Conservation (phyloP, 2,113 vertebrate species). For the Lepisosteus oculatus region DNA sequence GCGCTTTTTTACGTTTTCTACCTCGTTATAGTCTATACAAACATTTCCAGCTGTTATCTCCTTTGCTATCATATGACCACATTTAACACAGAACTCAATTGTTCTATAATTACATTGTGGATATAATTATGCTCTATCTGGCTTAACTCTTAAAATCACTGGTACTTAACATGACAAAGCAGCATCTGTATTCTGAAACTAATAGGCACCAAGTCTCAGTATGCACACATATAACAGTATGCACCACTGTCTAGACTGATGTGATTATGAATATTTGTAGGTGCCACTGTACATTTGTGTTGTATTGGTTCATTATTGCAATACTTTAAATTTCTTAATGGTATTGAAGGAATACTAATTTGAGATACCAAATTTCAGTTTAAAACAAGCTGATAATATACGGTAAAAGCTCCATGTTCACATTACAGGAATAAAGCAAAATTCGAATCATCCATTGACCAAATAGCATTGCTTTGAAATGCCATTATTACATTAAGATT, state of each 20-base stretch:
- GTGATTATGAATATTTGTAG: constrained; percentile 16
- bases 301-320: constrained; percentile 16
- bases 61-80: background rate
- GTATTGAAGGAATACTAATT: background rate
- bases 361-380: background rate
- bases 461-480: background rate
- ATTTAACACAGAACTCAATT: background rate
- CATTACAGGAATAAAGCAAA: constrained; percentile 8
- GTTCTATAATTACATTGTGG: constrained; percentile 3
- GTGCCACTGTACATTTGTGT: constrained; percentile 6
- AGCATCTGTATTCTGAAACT: constrained; percentile 3
- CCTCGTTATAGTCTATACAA: background rate
- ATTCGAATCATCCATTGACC: background rate
- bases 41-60: background rate
- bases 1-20: too few relatives aligned
- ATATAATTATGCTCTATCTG: background rate
- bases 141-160: constrained; percentile 2
- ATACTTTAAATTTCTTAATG: constrained; percentile 10
- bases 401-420: constrained; percentile 2
- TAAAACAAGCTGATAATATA: background rate
- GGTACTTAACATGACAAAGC: constrained; percentile 10
- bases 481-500: constrained; percentile 13
- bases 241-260: constrained; percentile 10
- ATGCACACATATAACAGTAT: constrained; percentile 13
- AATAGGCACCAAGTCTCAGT: background rate